These are phyloP conservation scores for Engystomops pustulosus DNA, from an alignment of 2,113 vertebrate species.

Conservation along the genomic window DNA sequence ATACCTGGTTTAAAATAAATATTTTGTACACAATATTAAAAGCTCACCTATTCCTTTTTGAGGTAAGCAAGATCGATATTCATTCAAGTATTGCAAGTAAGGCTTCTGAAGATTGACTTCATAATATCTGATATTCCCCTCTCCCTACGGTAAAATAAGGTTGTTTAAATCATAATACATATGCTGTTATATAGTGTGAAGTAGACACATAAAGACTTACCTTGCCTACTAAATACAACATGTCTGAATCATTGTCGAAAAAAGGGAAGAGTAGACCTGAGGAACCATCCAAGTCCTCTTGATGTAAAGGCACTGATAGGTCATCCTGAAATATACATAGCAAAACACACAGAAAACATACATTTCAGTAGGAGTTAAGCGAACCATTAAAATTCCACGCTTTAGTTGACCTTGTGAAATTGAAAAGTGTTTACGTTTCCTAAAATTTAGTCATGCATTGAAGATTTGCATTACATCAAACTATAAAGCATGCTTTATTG, in stretches of 20 bases:
- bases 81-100: constrained; percentile 83
- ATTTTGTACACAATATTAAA: background rate
- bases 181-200: background rate
- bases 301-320: constrained; percentile 84
- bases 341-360: background rate
- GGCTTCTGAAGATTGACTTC: constrained; percentile 87
- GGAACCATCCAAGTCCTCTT: constrained; percentile 88
- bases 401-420: too few species aligned
- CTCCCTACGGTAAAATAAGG: constrained; percentile 76
- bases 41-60: constrained; percentile 92
- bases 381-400: background rate
- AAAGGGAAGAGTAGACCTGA: constrained; percentile 88
- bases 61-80: constrained; percentile 84
- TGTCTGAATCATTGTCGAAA: constrained; percentile 86
- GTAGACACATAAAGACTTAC: constrained; percentile 67
- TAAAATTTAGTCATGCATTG: too few species aligned
- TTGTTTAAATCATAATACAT: background rate
- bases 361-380: background rate
- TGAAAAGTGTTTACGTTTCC: too few species aligned
- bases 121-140: constrained; percentile 92
- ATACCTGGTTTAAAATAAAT: background rate
- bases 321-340: constrained; percentile 84
- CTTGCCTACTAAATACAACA: constrained; percentile 92
- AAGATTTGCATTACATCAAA: background rate
- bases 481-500: background rate